Percentiles rank a stretch among this genome's conserved stretches.
Evolutionary conservation across 2,113 vertebrate genomes (phyloP).

Genomic region (Pyxicephalus adspersus): DNA sequence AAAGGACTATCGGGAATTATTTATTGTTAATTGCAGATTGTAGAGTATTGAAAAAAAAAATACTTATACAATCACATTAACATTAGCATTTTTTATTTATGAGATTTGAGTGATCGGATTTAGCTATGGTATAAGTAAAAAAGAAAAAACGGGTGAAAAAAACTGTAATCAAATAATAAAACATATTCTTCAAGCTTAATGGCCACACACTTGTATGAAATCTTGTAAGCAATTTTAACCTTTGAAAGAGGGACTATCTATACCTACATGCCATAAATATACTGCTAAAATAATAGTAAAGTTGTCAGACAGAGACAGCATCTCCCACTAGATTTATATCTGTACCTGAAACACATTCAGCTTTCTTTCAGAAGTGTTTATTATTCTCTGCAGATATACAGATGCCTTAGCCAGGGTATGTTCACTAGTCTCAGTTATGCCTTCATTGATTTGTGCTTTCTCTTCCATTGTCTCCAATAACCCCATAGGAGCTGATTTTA

Average conservation of each 20-base stretch:
- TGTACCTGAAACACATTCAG: slow-evolving; percentile 17
- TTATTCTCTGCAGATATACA: slow-evolving; percentile 1
- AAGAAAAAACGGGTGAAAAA: neutral
- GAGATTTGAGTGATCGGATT: no score
- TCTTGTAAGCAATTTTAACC: slow-evolving; percentile 27
- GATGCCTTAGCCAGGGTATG: slow-evolving; percentile 22
- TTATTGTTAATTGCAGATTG: no score
- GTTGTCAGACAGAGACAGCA: neutral
- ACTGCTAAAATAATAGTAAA: slow-evolving; percentile 36
- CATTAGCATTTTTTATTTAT: no score
- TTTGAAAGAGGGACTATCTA: slow-evolving; percentile 7
- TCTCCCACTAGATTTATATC: slow-evolving; percentile 7
- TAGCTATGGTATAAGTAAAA: neutral
- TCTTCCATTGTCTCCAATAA: slow-evolving; percentile 5
- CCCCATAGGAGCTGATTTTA: neutral
- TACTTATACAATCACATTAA: no score
- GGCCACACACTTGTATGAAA: neutral
- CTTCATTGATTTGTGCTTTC: slow-evolving; percentile 22
- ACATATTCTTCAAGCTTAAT: neutral
- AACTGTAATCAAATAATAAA: neutral
- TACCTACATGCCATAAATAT: slow-evolving; percentile 21
- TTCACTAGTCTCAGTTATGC: neutral
- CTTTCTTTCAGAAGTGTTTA: slow-evolving; percentile 19
- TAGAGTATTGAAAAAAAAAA: no score
- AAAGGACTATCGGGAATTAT: no score